Base-by-base conservation (phyloP, 1,140 invertebrate genomes). In the Adelges cooleyi region DNA sequence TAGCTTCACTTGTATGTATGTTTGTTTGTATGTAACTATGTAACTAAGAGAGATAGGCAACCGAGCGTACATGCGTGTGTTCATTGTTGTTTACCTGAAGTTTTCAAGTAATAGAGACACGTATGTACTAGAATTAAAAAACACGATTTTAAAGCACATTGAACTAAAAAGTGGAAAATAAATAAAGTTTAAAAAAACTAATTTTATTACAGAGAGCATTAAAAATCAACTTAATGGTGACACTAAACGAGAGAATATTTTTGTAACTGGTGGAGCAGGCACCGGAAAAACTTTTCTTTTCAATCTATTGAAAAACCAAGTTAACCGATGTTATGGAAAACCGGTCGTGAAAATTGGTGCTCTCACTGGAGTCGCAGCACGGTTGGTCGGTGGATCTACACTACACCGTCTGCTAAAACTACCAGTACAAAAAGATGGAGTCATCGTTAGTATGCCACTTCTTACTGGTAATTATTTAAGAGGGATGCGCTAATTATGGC, bases 281-380 rank as follows among this genome's bases (percentile, higher is more conserved):
- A 70, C 66, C 38, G 73, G 74, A 15, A 74, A 75, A 70, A 72
- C 70, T 11, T 74, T 76, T 54, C 54, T 69, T 1, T 69, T 75
- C 22, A 73, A 71, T 56, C 17, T 73, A 65, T 40, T 74, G 36
- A 69, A 69, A 68, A 70, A 72, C 49, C 72, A 72, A 68, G 65
- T 70, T 13, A 71, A 73, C 65, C 23, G 69, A 48, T 74, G 70
- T 68, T 72, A 70, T 69, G 69, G 65, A 38, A 72, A 74, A 67
- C n/a, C 50, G 1, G 69, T 67, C 11, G 72, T 74, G 27, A 75
- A 75, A 71, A 68, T 73, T 59, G 66, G 46, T 49, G 46, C 46
- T 49, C 46, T 49, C 15, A 74, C 72, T 18, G 71, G 72, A 46
- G 73, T 74, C 8, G 71, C 73, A 17, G 46, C 46, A 17, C 46